Conservation (phyloP, 2,113 vertebrate species). For the Microcebus ravelobensis region DNA sequence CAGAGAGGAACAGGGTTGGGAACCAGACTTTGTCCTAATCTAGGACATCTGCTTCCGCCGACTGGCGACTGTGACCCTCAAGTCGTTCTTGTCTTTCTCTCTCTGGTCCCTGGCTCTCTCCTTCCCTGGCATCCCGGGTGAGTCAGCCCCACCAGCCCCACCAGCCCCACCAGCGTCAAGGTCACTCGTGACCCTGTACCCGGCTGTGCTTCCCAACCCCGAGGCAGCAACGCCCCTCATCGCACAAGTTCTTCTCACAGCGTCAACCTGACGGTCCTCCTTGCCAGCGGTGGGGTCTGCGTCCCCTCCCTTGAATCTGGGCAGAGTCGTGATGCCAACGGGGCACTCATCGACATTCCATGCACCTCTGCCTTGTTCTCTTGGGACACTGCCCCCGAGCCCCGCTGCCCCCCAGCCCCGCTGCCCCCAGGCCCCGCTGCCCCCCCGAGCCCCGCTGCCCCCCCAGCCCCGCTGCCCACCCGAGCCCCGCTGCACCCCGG, state of each 20-base stretch:
- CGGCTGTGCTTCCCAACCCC: neutral
- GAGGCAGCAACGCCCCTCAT: fast-evolving
- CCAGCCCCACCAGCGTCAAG: neutral
- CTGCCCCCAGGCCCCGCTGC: no score
- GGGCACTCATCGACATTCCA: neutral
- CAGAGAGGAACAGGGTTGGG: neutral
- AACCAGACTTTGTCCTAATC: neutral
- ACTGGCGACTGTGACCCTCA: neutral
- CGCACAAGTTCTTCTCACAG: neutral
- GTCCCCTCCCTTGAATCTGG: neutral
- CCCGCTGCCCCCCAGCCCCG: neutral
- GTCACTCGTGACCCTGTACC: neutral
- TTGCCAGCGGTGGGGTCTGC: neutral
- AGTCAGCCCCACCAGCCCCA: no score
- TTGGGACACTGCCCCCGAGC: neutral
- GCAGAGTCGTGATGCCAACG: neutral
- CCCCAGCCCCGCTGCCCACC: no score
- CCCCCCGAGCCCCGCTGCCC: no score
- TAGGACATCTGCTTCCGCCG: neutral
- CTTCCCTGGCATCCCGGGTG: neutral
- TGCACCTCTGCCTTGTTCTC: neutral
- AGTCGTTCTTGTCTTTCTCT: neutral
- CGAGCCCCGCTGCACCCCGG: no score
- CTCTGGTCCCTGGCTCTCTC: neutral
- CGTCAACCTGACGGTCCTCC: neutral